Conservation (phyloP, 2,113 vertebrate species). For the Notothenia rossii region DNA sequence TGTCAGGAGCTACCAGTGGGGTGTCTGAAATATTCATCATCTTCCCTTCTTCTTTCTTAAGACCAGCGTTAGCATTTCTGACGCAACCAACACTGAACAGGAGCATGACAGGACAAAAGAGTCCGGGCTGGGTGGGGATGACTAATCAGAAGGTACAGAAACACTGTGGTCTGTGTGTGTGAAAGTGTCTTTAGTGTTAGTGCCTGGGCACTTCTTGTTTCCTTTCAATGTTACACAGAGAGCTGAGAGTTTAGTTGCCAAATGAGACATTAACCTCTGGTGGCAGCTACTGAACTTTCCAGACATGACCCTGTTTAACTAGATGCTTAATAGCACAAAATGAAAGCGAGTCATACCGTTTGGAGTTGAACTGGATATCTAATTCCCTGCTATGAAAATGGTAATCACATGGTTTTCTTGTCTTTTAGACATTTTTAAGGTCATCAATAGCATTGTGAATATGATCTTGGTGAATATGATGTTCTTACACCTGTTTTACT, state of each 20-base stretch:
- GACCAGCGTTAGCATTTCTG: conserved; percentile 36
- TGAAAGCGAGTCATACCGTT: not conserved
- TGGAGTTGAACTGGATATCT: not conserved
- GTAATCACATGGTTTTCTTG: conserved; percentile 15
- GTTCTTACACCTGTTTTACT: too few relatives aligned
- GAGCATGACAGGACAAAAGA: conserved; percentile 26
- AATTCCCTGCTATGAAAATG: not conserved
- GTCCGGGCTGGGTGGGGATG: conserved; percentile 1
- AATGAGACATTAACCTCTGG: not conserved
- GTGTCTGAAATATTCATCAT: conserved; percentile 72
- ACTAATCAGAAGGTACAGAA: not conserved
- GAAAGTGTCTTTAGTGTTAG: not conserved
- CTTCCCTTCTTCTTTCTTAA: conserved; percentile 39
- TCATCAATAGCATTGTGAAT: too few relatives aligned
- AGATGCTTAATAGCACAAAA: conserved; percentile 2
- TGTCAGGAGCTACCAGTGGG: conserved; percentile 23
- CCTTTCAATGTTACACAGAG: not conserved
- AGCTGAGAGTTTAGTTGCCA: not conserved
- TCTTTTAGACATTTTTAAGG: not conserved
- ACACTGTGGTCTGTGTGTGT: not conserved
- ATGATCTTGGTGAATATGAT: too few relatives aligned
- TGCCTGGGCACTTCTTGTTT: not conserved
- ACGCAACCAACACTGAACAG: not conserved
- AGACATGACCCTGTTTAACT: not conserved
- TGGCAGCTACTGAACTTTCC: conserved; percentile 12